Percentiles rank a stretch among this genome's conserved stretches.
phyloP scores from a whole-genome alignment of 2,113 vertebrate genomes.

The Delphinapterus leucas region DNA sequence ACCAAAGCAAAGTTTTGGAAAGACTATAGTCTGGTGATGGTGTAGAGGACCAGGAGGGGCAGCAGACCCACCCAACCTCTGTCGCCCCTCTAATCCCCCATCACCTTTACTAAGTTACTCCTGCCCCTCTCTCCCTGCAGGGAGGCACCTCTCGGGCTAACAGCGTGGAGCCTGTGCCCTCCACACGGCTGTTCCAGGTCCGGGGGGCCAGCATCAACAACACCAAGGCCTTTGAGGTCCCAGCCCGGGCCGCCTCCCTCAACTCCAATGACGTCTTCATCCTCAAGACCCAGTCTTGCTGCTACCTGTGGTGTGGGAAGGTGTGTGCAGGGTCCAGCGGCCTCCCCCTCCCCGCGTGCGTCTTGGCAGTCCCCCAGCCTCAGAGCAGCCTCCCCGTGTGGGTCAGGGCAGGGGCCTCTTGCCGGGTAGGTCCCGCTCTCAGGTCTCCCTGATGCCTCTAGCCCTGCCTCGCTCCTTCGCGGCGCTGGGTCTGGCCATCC shows the following conservation, averaged over 20 bases:
- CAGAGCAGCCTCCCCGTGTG: not conserved
- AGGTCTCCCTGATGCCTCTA: not conserved
- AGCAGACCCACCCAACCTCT: not conserved
- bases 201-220: slow-evolving; percentile 85
- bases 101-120: not conserved
- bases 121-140: slow-evolving; percentile 68
- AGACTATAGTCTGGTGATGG: not conserved
- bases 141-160: slow-evolving; percentile 82
- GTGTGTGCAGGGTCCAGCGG: slow-evolving; percentile 65
- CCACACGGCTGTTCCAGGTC: slow-evolving; percentile 87
- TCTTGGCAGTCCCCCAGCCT: not conserved
- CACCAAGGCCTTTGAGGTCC: slow-evolving; percentile 89
- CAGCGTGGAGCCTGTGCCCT: slow-evolving; percentile 55
- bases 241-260: slow-evolving; percentile 81
- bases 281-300: slow-evolving; percentile 86
- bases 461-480: not conserved
- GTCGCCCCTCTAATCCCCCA: no score
- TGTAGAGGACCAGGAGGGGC: not conserved
- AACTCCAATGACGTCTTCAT: slow-evolving; percentile 93
- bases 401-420: not conserved
- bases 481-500: no score
- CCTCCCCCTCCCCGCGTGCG: no score
- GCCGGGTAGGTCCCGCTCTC: fast-evolving
- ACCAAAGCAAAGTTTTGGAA: not conserved
- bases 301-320: slow-evolving; percentile 93